Percentiles rank a stretch among this genome's conserved stretches.
phyloP scores from a whole-genome alignment of 2,888 invertebrate species.

The Tuberolachnus salignus region DNA sequence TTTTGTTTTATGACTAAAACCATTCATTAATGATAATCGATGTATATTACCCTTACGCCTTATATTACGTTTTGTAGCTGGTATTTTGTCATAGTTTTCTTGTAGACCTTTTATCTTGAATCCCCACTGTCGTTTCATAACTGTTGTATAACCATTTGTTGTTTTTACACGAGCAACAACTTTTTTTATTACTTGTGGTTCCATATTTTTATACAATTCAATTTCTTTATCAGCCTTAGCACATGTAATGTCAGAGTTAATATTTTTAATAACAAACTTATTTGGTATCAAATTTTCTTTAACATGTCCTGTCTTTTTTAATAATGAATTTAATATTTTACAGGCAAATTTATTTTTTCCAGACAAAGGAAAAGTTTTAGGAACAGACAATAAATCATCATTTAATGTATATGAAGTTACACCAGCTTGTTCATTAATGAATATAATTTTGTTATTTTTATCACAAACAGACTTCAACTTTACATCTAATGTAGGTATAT shows the following conservation, averaged over 20 bases:
- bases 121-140: constrained; percentile 31
- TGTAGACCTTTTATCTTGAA: constrained; percentile 28
- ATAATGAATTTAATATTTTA: constrained; percentile 29
- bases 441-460: constrained; percentile 38
- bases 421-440: constrained; percentile 28
- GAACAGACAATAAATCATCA: constrained; percentile 15
- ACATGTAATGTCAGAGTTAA: background rate
- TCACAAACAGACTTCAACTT: constrained; percentile 7
- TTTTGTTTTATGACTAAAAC: constrained; percentile 24
- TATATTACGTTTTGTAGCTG: constrained; percentile 39
- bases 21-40: constrained; percentile 17
- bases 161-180: constrained; percentile 27
- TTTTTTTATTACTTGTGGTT: constrained; percentile 29
- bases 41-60: constrained; percentile 40
- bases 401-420: constrained; percentile 27
- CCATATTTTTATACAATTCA: constrained; percentile 44
- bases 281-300: constrained; percentile 11
- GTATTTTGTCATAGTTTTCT: constrained; percentile 4
- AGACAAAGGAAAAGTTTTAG: constrained; percentile 29
- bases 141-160: background rate
- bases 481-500: background rate
- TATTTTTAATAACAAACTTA: constrained; percentile 15
- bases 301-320: constrained; percentile 3
- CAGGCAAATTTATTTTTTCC: constrained; percentile 37
- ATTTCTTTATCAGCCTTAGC: constrained; percentile 37